Evolutionary conservation across 2,113 vertebrate genomes (phyloP).

Genomic region (Agelaius tricolor): DNA sequence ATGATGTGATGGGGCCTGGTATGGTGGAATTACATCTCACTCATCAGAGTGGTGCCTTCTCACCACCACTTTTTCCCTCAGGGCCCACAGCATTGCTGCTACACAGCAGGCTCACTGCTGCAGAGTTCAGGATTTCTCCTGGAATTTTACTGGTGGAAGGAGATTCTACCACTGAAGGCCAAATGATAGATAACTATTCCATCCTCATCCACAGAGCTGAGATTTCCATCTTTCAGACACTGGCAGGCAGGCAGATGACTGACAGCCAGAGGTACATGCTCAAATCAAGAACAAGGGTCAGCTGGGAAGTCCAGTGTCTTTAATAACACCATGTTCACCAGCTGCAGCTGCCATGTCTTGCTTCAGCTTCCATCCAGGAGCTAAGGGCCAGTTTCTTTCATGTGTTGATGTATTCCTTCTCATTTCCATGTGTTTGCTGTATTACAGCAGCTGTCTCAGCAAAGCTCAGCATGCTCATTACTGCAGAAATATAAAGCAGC

Average conservation of each 20-base stretch:
- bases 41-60: neutral
- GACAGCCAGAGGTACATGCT: neutral
- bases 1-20: neutral
- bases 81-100: neutral
- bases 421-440: neutral
- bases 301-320: neutral
- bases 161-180: neutral
- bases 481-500: accelerated
- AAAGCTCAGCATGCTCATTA: neutral
- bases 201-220: neutral
- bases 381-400: neutral
- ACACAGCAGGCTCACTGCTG: neutral
- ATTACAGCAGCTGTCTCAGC: neutral
- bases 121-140: neutral
- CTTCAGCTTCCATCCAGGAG: neutral
- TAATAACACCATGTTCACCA: neutral
- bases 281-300: neutral
- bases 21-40: neutral
- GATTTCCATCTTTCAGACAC: neutral
- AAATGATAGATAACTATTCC: neutral
- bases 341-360: neutral
- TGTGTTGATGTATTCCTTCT: neutral
- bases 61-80: neutral
- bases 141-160: neutral
- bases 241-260: neutral